These are phyloP conservation scores for Eurypyga helias DNA, from an alignment of 2,113 vertebrate species.

Conservation along the genomic window DNA sequence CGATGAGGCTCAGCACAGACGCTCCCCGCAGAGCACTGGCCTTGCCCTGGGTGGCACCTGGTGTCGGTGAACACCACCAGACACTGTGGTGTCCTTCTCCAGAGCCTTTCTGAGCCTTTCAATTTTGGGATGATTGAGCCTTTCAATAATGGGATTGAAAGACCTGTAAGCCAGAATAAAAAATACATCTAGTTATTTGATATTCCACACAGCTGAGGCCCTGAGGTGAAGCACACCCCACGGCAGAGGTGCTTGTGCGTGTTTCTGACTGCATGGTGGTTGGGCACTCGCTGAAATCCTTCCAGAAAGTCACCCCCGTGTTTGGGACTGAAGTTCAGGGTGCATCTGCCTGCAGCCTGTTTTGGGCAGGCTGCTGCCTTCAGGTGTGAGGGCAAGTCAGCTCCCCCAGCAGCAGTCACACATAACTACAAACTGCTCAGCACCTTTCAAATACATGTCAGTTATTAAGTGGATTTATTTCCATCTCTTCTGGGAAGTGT, in stretches of 20 bases:
- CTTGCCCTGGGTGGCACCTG: not conserved
- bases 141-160: not conserved
- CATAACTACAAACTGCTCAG: not conserved
- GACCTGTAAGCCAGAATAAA: not conserved
- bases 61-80: not conserved
- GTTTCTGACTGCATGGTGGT: not conserved
- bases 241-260: fast-evolving
- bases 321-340: not conserved
- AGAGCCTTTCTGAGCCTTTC: not conserved
- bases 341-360: not conserved
- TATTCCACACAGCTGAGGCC: not conserved
- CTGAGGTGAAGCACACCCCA: not conserved
- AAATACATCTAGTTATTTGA: not conserved
- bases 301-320: not conserved
- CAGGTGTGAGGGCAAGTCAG: not conserved
- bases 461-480: constrained; percentile 53
- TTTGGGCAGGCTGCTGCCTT: not conserved
- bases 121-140: no score
- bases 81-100: not conserved
- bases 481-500: constrained; percentile 10
- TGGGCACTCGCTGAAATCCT: not conserved
- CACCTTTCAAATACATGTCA: constrained; percentile 1
- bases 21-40: not conserved
- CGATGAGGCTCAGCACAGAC: fast-evolving
- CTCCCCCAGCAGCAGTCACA: not conserved